Percentiles rank a stretch among this genome's conserved stretches.
Conservation (phyloP, 2,113 vertebrate genomes). For the Boulengeromyrus knoepffleri region DNA sequence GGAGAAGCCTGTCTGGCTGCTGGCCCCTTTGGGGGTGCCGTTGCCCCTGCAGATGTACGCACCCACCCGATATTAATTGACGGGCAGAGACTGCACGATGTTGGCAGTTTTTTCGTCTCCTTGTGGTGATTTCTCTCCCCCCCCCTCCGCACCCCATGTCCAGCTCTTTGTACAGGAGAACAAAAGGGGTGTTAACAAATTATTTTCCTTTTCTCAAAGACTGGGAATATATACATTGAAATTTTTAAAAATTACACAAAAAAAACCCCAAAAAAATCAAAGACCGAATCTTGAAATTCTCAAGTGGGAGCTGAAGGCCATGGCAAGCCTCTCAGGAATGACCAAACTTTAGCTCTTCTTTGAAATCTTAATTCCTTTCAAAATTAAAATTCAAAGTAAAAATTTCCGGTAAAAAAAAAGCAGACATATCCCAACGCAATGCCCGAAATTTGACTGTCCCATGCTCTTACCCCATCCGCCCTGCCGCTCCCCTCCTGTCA, state of each 20-base stretch:
- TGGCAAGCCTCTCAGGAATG: background rate
- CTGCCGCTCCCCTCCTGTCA: conserved; percentile 53
- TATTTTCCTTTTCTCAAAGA: background rate
- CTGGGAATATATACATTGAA: background rate
- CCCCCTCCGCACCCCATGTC: background rate
- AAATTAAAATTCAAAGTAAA: conserved; percentile 15
- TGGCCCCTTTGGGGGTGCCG: conserved; percentile 46
- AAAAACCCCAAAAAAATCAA: background rate
- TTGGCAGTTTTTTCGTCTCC: conserved; percentile 12
- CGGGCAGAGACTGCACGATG: conserved; percentile 48
- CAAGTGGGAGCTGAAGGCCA: background rate
- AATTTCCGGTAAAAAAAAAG: conserved; percentile 26
- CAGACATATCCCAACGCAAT: conserved; percentile 29
- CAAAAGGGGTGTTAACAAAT: conserved; percentile 2
- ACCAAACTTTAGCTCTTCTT: background rate
- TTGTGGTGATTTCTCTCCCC: conserved; percentile 44
- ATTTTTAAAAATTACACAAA: background rate
- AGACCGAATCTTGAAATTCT: background rate
- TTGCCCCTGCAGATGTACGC: conserved; percentile 54
- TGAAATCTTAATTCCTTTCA: background rate
- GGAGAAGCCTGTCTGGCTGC: conserved; percentile 26
- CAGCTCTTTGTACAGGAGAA: background rate
- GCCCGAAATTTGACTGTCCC: conserved; percentile 31
- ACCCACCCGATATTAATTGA: conserved; percentile 65
- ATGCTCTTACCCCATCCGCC: background rate